Evolutionary conservation across 2,113 vertebrate genomes (phyloP), one percentile per base, ranked within the genome.

Genomic region (Syrmaticus mikado): DNA sequence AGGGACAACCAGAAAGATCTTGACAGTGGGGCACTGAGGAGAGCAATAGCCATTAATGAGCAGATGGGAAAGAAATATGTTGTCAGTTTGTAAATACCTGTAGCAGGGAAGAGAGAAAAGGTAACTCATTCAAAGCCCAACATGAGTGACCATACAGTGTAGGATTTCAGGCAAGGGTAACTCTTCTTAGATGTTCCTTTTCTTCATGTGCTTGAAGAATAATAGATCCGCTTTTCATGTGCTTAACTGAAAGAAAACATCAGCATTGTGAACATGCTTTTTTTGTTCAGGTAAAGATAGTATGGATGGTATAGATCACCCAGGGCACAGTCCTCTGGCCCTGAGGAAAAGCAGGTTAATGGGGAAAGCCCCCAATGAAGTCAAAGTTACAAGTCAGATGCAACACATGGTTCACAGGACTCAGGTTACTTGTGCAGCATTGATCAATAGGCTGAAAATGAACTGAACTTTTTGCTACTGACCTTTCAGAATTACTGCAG

Each of bases 401-500:
- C 67, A 79, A 40, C 48, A 48, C 5, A 4, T 40, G 43, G 68
- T 46, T 84, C 70, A 75, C 64, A 52, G 13, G 27, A 77, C 61
- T 75, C 30, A 17, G 61, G 52, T 88, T 46, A 81, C n/a, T 85
- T 57, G 50, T 48, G 57, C 25, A 90, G 48, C 57, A 20, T 40
- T 82, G 76, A 90, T 72, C 43, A 74, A 61, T 40, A 89, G 67
- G 60, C 55, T 93, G 78, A 82, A 92, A 93, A 87, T 77, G 2
- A 61, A 55, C 82, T 43, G 41, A 52, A 61, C 32, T 72, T 90
- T 85, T 82, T 83, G 79, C 43, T 24, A 71, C 87, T 89, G 87
- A 94, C 73, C 76, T 92, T 91, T 90, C 76, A 89, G 7, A 89
- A 11, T 30, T 67, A n/a, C 71, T 57, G 82, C 82, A 95, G 64